Evolutionary conservation across 2,113 vertebrate species (phyloP).

Genomic region (Catharus minimus): DNA sequence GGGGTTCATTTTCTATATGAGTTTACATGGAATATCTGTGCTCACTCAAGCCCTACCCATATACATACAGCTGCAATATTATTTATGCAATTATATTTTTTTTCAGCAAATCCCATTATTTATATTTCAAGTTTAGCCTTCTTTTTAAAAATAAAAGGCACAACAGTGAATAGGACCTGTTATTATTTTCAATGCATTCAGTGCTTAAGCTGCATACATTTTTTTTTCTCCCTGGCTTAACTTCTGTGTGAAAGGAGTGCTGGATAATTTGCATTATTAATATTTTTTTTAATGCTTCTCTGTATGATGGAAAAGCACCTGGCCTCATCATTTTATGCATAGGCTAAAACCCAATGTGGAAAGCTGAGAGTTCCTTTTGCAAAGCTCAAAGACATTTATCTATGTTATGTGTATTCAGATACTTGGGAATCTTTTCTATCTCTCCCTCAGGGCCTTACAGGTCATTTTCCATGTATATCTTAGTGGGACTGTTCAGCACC

Average conservation of each 20-base stretch:
- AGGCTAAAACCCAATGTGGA: slow-evolving; percentile 12
- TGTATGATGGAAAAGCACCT: neutral
- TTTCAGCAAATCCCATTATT: slow-evolving; percentile 23
- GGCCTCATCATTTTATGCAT: slow-evolving; percentile 8
- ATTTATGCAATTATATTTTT: neutral
- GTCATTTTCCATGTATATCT: slow-evolving; percentile 69
- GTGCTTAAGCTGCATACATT: slow-evolving; percentile 4
- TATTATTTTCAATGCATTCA: slow-evolving; percentile 25
- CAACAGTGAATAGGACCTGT: slow-evolving; percentile 24
- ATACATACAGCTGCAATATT: neutral
- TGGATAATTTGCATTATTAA: slow-evolving; percentile 28
- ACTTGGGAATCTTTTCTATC: slow-evolving; percentile 63
- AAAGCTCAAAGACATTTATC: slow-evolving; percentile 66
- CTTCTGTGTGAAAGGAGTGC: neutral
- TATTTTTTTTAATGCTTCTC: neutral
- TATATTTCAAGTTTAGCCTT: neutral
- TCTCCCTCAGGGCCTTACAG: slow-evolving; percentile 54
- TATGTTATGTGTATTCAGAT: slow-evolving; percentile 54
- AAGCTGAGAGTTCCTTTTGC: slow-evolving; percentile 9
- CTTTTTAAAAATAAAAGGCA: neutral
- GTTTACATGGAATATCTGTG: neutral
- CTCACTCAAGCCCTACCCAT: neutral
- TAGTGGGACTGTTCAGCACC: slow-evolving; percentile 67
- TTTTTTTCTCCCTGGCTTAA: neutral
- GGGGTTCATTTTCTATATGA: neutral